phyloP scores from a whole-genome alignment of 2,888 invertebrate species.

The Gastrophysa polygoni region DNA sequence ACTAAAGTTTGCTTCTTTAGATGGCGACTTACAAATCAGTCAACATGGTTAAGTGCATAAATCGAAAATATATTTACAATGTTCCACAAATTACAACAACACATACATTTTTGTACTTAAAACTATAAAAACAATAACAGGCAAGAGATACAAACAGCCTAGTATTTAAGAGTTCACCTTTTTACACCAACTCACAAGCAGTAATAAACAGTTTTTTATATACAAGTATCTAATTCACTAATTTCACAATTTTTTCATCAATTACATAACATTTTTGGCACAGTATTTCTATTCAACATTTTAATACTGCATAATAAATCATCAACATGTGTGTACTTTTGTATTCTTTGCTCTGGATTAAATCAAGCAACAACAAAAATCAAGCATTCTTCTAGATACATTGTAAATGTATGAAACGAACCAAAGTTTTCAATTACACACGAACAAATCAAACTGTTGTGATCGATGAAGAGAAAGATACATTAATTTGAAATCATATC shows the following conservation, averaged over 20 bases:
- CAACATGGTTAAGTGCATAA: conserved; percentile 44
- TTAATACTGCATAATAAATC: conserved; percentile 45
- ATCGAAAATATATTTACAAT: conserved; percentile 59
- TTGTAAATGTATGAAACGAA: too few species aligned
- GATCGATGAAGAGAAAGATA: conserved; percentile 1
- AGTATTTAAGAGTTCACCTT: conserved; percentile 46
- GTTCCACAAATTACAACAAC: conserved; percentile 58
- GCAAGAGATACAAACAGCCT: conserved; percentile 60
- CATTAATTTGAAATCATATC: conserved; percentile 37
- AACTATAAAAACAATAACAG: conserved; percentile 60
- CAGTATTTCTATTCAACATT: conserved; percentile 53
- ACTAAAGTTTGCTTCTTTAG: too few species aligned
- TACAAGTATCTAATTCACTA: conserved; percentile 44
- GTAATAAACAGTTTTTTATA: conserved; percentile 46
- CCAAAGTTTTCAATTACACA: too few species aligned
- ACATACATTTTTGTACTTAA: conserved; percentile 59
- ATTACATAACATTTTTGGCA: conserved; percentile 49
- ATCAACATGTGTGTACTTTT: conserved; percentile 5
- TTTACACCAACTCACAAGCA: conserved; percentile 52
- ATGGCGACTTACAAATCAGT: too few species aligned
- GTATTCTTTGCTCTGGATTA: not conserved
- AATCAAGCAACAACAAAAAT: not conserved
- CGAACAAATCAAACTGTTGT: too few species aligned
- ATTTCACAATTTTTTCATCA: conserved; percentile 19
- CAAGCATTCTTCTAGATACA: not conserved